Percentiles rank a stretch among this genome's conserved stretches.
Evolutionary conservation across 92 coral and sea anemone species (phyloP).

Genomic region (Micromussa lordhowensis): DNA sequence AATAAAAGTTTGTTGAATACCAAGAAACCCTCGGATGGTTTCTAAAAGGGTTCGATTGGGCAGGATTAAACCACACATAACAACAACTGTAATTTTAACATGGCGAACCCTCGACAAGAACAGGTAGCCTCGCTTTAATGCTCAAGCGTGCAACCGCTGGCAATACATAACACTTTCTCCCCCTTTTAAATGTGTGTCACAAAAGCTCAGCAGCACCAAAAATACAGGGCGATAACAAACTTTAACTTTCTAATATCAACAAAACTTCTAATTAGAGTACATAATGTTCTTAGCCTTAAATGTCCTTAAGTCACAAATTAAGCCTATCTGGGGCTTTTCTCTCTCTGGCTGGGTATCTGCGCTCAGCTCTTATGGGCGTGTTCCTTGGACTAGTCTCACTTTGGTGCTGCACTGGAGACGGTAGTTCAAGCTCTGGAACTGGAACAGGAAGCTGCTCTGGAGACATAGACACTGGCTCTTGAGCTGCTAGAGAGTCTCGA

Average conservation of each 20-base stretch:
- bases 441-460: neutral
- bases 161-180: slow-evolving; percentile 15
- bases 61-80: neutral
- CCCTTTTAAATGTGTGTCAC: neutral
- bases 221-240: neutral
- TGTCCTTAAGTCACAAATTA: slow-evolving; percentile 2
- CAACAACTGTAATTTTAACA: neutral
- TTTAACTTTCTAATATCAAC: neutral
- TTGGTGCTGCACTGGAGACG: neutral
- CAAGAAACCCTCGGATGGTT: too few relatives aligned
- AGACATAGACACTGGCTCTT: neutral
- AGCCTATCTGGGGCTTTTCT: slow-evolving; percentile 21
- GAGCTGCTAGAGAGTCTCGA: neutral
- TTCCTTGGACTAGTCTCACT: neutral
- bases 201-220: neutral
- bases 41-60: too few relatives aligned
- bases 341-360: slow-evolving; percentile 18
- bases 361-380: neutral
- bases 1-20: too few relatives aligned
- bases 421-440: neutral
- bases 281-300: too few relatives aligned
- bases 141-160: neutral
- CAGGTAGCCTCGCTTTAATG: neutral
- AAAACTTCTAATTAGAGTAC: neutral
- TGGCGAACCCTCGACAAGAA: neutral